Evolutionary conservation across 2,113 vertebrate species (phyloP), one percentile per base, ranked within the genome.

Genomic region (Rhinolophus ferrumequinum): DNA sequence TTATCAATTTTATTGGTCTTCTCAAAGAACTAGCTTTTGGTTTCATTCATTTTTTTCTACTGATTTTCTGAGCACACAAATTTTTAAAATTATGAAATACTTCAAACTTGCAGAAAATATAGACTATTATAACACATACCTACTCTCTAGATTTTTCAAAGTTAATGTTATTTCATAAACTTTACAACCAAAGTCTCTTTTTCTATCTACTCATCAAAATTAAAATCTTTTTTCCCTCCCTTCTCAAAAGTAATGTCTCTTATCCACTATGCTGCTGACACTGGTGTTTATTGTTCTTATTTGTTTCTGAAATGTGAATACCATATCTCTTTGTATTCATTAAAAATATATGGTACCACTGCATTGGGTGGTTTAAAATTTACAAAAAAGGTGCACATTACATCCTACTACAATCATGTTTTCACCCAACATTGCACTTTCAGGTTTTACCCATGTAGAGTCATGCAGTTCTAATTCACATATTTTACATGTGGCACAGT

Each of bases 281-380:
- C 26, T 58, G 28, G 50, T 60, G n/a, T 44, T 79, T 62, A 85
- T 6, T 62, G 24, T 60, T 93, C 58, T 83, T 52, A 62, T 16
- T 62, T 62, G 81, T 35, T 85, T 85, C 64, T 86, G 84, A 86
- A 85, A 62, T 86, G n/a, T 79, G 52, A 90, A 77, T 19, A 69
- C 22, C 8, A 0, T 24, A 77, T 70, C 41, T 41, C 33, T 85
- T 62, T 60, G n/a, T 79, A 41, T 24, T 75, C 58, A 90, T 90
- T 62, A 90, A 60, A 90, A 69, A 79, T 62, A 30, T 41, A 52
- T 41, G 15, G 41, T 22, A 16, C 30, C 62, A 15, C 22, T 72
- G 64, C 50, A 69, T 54, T 77, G 38, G 41, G 62, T 79, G 30
- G 47, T 79, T 77, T 30, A 69, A 79, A 79, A 12, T 56, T 22